Conservation (phyloP, 2,113 vertebrate genomes). For the Aspiorhynchus laticeps region DNA sequence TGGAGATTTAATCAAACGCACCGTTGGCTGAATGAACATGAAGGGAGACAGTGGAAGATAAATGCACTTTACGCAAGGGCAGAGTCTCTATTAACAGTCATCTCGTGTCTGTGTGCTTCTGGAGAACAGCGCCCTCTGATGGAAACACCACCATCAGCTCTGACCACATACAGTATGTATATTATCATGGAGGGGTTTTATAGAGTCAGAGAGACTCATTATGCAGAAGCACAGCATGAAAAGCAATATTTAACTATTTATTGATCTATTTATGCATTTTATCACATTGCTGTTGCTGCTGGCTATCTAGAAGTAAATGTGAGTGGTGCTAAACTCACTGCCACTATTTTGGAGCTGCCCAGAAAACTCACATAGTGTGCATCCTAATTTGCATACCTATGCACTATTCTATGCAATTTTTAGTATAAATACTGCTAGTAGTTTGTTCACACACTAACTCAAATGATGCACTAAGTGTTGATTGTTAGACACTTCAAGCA, state of each 20-base stretch:
- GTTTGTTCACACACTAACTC: not conserved
- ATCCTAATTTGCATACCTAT: not conserved
- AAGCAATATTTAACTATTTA: not conserved
- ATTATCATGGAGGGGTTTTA: not conserved
- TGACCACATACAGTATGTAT: no score
- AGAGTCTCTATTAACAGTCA: constrained; percentile 42
- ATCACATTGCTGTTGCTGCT: not conserved
- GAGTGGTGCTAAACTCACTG: not conserved
- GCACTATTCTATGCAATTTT: not conserved
- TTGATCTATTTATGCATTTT: not conserved
- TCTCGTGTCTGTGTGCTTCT: constrained; percentile 15
- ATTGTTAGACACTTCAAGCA: no score
- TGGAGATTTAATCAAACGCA: constrained; percentile 71
- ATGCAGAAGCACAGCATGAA: not conserved
- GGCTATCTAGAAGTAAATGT: not conserved
- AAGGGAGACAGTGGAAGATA: constrained; percentile 67
- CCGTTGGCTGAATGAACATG: constrained; percentile 71
- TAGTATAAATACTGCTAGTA: not conserved
- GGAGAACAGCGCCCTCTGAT: constrained; percentile 75
- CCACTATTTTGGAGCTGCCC: not conserved
- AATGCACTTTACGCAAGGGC: constrained; percentile 56
- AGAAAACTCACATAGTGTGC: not conserved
- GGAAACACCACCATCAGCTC: constrained; percentile 35
- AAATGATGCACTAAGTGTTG: no score
- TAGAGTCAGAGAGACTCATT: not conserved